phyloP scores from a whole-genome alignment of 2,797 vertebrate genomes.

The Ctenopoma multispine region DNA sequence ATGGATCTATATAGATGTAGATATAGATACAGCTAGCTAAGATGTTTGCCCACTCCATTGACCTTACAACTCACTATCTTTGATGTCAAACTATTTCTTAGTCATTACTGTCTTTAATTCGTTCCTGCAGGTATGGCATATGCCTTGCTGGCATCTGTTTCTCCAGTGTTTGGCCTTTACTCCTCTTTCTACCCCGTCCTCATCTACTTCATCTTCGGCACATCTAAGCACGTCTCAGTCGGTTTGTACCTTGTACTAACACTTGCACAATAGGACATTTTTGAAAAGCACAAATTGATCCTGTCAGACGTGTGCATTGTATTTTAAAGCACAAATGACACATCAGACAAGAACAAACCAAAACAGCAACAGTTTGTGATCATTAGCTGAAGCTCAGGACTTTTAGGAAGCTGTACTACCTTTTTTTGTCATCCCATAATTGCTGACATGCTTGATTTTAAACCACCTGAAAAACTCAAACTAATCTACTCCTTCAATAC shows the following conservation, averaged over 20 bases:
- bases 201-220: constrained; percentile 93
- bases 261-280: neutral
- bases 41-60: neutral
- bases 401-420: too few relatives aligned
- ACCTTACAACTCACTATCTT: neutral
- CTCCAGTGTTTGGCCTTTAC: constrained; percentile 90
- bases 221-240: constrained; percentile 91
- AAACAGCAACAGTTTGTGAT: neutral
- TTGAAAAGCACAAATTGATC: too few relatives aligned
- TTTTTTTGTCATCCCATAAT: too few relatives aligned
- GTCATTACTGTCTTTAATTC: neutral
- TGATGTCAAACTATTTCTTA: neutral
- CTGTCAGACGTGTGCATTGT: too few relatives aligned
- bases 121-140: constrained; percentile 87
- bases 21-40: neutral
- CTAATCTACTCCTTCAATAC: too few relatives aligned
- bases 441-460: too few relatives aligned
- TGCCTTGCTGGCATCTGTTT: constrained; percentile 89
- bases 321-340: too few relatives aligned
- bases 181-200: constrained; percentile 93
- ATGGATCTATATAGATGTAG: too few relatives aligned
- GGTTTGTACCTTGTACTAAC: constrained; percentile 73
- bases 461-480: too few relatives aligned
- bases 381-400: neutral
- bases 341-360: neutral